Base-by-base conservation (phyloP, 2,797 vertebrate species). In the Fratercula arctica region DNA sequence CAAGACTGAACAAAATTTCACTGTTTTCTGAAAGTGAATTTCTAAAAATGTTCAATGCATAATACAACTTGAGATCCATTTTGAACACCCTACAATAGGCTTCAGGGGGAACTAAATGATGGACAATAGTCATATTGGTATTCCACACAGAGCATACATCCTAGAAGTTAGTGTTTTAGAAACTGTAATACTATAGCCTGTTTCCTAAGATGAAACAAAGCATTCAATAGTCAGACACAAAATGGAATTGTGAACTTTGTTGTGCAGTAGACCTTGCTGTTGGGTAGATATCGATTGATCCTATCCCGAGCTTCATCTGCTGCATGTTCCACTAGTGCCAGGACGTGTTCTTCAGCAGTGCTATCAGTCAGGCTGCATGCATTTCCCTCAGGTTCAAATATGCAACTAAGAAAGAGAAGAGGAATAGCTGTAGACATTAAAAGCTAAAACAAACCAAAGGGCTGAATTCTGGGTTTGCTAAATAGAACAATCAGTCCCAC, bases 231-330 rank as follows among this genome's bases (percentile, higher is more conserved):
- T 35, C 45, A 89, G 61, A 66, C 16, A 92, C 29, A 74, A 89
- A 79, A 48, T 2, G 29, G 63, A 84, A 85, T 3, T 26, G 41
- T 68, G 51, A 85, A 59, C 17, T 90, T 61, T 43, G 66, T 16
- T 5, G 78, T 48, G 69, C 64, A 92, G 63, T 24, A 83, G 72
- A 99, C 99, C 99, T 99, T 99, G 89, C 99, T 99, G 88, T 98
- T 99, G 6, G 99, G 99, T 92, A 99, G 99, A 86, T 99, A 99
- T 89, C 98, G 98, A 98, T 97, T 99, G 98, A 99, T 98, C 91
- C 99, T 98, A 95, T 99, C 99, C 5, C 99, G 98, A 39, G 99
- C 99, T 98, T 99, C 99, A n/a, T 99, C 99, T 3, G 99, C 99
- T 0, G 99, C 99, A 3, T 99, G 99, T 93, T 99, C 99, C 91